Evolutionary conservation across 2,113 vertebrate genomes (phyloP).

Genomic region (Ceratotherium simum): DNA sequence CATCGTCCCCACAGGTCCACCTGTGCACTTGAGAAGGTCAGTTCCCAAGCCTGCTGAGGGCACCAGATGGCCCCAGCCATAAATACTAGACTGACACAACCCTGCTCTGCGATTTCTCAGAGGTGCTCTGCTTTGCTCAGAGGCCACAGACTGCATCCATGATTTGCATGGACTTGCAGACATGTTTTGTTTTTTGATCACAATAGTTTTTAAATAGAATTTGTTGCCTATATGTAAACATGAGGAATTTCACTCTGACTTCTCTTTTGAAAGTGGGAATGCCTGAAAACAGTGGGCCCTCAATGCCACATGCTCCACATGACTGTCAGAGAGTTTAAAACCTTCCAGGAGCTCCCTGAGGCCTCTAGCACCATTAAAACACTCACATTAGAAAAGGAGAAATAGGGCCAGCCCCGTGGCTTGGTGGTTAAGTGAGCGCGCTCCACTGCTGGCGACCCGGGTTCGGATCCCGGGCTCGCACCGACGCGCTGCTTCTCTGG

Average conservation of each 20-base stretch:
- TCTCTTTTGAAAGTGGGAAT: neutral
- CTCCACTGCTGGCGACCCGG: too few relatives aligned
- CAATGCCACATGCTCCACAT: rapidly evolving
- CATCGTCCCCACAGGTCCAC: neutral
- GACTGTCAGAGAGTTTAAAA: neutral
- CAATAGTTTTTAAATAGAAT: neutral
- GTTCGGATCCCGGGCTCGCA: too few relatives aligned
- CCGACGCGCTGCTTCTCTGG: too few relatives aligned
- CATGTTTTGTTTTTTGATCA: neutral
- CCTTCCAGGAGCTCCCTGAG: neutral
- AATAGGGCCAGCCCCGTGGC: too few relatives aligned
- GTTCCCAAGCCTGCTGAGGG: conserved; percentile 8
- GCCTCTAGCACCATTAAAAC: neutral
- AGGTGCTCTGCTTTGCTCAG: neutral
- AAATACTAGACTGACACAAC: neutral
- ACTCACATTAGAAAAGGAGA: neutral
- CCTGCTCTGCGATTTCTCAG: neutral
- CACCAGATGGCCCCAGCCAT: conserved; percentile 37
- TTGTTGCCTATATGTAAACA: neutral
- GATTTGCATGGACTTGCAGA: neutral
- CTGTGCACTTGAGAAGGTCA: conserved; percentile 48
- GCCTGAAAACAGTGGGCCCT: too few relatives aligned
- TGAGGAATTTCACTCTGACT: neutral
- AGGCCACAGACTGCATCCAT: neutral
- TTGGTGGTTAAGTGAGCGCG: too few relatives aligned